Evolutionary conservation across 2,888 invertebrate species (phyloP).

Genomic region (Glaucopsyche alexis): DNA sequence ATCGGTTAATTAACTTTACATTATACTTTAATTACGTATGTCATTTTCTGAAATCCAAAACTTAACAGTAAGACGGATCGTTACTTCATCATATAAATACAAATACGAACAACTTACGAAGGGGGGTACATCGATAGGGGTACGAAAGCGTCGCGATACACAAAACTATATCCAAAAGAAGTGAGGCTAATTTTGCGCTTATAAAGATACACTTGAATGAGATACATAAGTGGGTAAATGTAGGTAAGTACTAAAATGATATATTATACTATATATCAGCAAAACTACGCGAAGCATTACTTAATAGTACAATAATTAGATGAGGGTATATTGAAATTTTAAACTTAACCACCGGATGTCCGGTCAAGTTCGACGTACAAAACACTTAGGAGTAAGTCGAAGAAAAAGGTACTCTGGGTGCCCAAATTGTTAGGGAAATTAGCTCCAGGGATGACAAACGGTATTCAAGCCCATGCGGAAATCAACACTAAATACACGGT

Average conservation of each 20-base stretch:
- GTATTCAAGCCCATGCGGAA: constrained; percentile 68
- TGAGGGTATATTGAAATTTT: constrained; percentile 65
- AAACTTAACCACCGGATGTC: constrained; percentile 63
- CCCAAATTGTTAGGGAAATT: constrained; percentile 32
- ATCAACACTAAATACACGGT: constrained; percentile 64
- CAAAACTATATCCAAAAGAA: constrained; percentile 52
- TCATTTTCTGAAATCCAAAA: constrained; percentile 69
- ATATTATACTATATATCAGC: constrained; percentile 72
- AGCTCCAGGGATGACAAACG: constrained; percentile 42
- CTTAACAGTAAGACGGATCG: constrained; percentile 69
- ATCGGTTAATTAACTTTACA: constrained; percentile 70
- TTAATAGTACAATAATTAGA: constrained; percentile 72
- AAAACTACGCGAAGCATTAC: constrained; percentile 77
- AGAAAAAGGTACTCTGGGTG: constrained; percentile 30
- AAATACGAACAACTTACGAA: constrained; percentile 42
- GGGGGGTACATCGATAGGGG: constrained; percentile 46
- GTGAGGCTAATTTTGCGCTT: constrained; percentile 68
- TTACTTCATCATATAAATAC: constrained; percentile 51
- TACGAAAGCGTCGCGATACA: constrained; percentile 71
- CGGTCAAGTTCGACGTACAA: constrained; percentile 6
- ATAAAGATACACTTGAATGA: constrained; percentile 68
- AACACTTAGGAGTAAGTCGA: constrained; percentile 26
- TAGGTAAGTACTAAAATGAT: constrained; percentile 76
- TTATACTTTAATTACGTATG: constrained; percentile 76
- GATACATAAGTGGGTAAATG: constrained; percentile 74